Conservation (phyloP, 2,113 vertebrate genomes). For the Sterna hirundo region DNA sequence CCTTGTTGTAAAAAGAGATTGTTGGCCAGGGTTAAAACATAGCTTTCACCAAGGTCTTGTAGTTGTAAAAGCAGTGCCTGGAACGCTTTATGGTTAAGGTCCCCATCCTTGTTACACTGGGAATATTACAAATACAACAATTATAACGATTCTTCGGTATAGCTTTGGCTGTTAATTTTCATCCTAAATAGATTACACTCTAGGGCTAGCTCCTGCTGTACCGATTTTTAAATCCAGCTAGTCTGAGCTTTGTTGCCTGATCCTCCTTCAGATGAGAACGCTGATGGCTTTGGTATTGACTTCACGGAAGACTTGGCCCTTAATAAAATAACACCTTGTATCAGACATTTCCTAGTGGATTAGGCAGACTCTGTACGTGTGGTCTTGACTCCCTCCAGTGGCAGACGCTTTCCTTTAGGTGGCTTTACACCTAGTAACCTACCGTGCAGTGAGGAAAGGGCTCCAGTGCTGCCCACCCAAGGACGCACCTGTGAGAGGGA, state of each 20-base stretch:
- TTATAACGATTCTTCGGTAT: background rate
- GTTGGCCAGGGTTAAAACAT: slow-evolving; percentile 64
- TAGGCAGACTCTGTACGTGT: background rate
- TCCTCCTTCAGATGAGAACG: background rate
- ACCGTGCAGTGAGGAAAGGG: rapidly evolving
- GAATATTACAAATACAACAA: background rate
- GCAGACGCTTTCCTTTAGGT: background rate
- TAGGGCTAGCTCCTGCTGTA: background rate
- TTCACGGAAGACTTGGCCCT: background rate
- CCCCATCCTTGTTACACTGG: background rate
- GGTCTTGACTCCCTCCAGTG: slow-evolving; percentile 31
- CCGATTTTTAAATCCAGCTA: background rate
- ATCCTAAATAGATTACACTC: background rate
- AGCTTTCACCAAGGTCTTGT: slow-evolving; percentile 46
- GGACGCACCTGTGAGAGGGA: background rate
- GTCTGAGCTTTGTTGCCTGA: background rate
- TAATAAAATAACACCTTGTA: background rate
- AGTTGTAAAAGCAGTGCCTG: slow-evolving; percentile 67
- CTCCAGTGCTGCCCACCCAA: background rate
- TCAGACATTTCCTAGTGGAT: background rate
- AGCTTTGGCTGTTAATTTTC: background rate
- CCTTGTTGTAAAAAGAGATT: slow-evolving; percentile 67
- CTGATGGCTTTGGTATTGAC: background rate
- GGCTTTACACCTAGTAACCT: background rate
- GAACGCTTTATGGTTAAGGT: slow-evolving; percentile 47